Base-by-base conservation (phyloP, 2,888 invertebrate species). In the Habrosyne pyritoides region DNA sequence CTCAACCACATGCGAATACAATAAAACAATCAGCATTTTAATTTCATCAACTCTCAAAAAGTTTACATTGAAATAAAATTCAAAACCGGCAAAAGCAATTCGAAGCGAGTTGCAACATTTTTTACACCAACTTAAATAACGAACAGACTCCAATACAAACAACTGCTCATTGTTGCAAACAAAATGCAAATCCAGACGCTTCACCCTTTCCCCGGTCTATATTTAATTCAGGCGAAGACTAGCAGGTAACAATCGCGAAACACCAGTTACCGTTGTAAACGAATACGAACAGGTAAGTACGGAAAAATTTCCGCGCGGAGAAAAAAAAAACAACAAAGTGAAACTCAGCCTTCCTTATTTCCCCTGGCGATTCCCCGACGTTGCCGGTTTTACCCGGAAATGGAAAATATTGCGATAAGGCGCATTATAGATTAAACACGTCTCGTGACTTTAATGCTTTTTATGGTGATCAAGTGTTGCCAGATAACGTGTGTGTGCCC, bases 361-460 rank as follows among this genome's bases (percentile, higher is more conserved):
- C 93, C 93, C 93, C 75, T 88, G 93, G 79, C 92, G 91, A 86
- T 83, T 75, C 76, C 83, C 83, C 83, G 83, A 79, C 87, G 84
- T 75, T 79, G 80, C 83, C 83, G 76, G 83, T 82, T 84, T 84
- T 84, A 78, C 84, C 83, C 79, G 91, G 90, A 91, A 93, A 91
- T 92, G 92, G 92, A 89, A 92, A 93, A 93, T 92, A 93, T 93
- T 87, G 91, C 90, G 91, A 93, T 93, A 93, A 93, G 91, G 84
- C 81, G 83, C 92, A 91, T 93, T 93, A 92, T 88, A 91, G 89
- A 92, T 92, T 92, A 91, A 90, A 91, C 87, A 84, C 81, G 85
- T 84, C 81, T 71, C 81, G 81, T 71, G 77, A 79, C 80, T 83
- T 84, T 89, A 90, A 89, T 87, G 84, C 71, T 76, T 79, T 83